These are phyloP conservation scores for Leptoclinus maculatus DNA, from an alignment of 2,797 vertebrate species.

Conservation along the genomic window DNA sequence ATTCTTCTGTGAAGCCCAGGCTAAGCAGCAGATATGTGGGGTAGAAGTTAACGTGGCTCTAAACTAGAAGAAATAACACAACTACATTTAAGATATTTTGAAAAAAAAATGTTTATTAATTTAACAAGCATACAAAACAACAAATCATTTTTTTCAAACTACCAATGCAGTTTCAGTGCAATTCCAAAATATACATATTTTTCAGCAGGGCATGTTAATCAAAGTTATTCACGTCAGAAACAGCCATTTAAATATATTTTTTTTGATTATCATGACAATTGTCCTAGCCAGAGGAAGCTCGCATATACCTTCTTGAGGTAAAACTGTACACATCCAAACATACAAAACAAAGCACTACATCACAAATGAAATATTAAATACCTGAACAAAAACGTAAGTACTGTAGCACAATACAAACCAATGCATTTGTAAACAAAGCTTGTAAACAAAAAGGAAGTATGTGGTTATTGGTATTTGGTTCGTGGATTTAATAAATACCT, in stretches of 20 bases:
- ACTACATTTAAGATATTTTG: slow-evolving; percentile 41
- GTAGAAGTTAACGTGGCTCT: background rate
- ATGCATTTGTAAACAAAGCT: slow-evolving; percentile 73
- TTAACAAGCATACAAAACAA: slow-evolving; percentile 86
- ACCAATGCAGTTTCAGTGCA: slow-evolving; percentile 83
- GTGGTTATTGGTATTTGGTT: slow-evolving; percentile 76
- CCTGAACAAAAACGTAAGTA: slow-evolving; percentile 63
- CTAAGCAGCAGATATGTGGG: background rate
- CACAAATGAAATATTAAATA: slow-evolving; percentile 75
- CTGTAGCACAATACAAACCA: slow-evolving; percentile 62
- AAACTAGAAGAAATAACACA: background rate
- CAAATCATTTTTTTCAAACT: slow-evolving; percentile 75
- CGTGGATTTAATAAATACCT: slow-evolving; percentile 70
- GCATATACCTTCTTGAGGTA: slow-evolving; percentile 71
- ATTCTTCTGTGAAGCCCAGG: background rate
- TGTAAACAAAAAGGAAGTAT: slow-evolving; percentile 65
- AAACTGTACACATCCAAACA: slow-evolving; percentile 63
- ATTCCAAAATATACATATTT: slow-evolving; percentile 85
- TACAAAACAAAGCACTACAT: slow-evolving; percentile 68
- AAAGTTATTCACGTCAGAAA: slow-evolving; percentile 71
- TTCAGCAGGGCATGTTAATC: slow-evolving; percentile 79
- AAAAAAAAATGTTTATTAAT: slow-evolving; percentile 82
- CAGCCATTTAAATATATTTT: slow-evolving; percentile 64
- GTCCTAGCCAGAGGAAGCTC: slow-evolving; percentile 77
- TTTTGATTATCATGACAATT: slow-evolving; percentile 74